phyloP scores from a whole-genome alignment of 2,113 vertebrate genomes.

The Pituophis catenifer region DNA sequence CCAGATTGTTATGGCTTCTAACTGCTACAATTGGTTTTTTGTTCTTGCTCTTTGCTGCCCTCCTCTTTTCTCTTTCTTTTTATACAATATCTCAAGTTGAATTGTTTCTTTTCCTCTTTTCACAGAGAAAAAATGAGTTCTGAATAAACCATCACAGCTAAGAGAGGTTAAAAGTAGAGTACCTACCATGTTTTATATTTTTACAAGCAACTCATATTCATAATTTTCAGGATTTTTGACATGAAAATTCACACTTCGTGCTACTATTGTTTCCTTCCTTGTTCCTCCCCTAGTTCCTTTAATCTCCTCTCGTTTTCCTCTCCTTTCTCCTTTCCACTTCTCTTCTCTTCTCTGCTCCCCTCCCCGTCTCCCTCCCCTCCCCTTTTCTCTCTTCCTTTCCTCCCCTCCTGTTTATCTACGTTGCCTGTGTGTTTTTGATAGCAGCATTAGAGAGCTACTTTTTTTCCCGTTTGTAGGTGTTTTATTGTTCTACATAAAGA shows the following conservation, averaged over 20 bases:
- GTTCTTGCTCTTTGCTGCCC: not conserved
- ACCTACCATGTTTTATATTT: not conserved
- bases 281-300: not conserved
- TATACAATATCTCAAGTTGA: not conserved
- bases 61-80: not conserved
- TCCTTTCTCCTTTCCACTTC: no score
- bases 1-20: not conserved
- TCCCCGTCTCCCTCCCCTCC: no score
- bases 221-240: not conserved
- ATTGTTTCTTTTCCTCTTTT: not conserved
- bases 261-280: no score
- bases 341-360: no score
- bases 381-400: no score
- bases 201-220: not conserved
- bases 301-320: not conserved
- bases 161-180: not conserved
- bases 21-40: not conserved
- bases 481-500: no score
- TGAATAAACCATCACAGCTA: not conserved
- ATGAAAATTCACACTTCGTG: not conserved
- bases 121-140: not conserved
- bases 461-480: no score
- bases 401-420: not conserved
- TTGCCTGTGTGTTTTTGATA: not conserved
- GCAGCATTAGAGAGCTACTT: not conserved